Percentiles rank a stretch among this genome's conserved stretches.
phyloP scores from a whole-genome alignment of 2,797 vertebrate species.

The Adrianichthys oophorus region DNA sequence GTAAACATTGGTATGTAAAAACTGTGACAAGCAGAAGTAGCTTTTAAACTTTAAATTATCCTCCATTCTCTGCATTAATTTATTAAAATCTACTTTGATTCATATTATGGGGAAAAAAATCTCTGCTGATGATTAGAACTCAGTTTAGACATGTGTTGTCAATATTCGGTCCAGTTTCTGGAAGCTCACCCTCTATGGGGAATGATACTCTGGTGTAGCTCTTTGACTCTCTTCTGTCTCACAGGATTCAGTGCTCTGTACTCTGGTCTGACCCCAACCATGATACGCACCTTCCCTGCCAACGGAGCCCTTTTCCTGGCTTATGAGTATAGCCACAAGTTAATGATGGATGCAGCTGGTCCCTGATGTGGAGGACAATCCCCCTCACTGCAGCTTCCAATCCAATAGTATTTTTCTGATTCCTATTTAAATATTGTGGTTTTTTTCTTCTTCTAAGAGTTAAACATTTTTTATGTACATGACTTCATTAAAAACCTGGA shows the following conservation, averaged over 20 bases:
- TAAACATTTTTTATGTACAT: no score
- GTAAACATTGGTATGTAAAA: no score
- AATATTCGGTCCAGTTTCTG: background rate
- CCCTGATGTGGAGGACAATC: constrained; percentile 27
- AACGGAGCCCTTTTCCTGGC: constrained; percentile 90
- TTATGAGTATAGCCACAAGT: constrained; percentile 87
- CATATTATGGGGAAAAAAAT: no score
- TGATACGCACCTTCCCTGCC: constrained; percentile 92
- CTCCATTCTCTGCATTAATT: no score
- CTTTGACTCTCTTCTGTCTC: constrained; percentile 15
- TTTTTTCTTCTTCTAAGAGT: no score
- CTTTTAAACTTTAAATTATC: no score
- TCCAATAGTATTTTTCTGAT: background rate
- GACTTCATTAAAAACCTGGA: no score
- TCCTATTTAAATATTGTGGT: no score
- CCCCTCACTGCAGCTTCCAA: background rate
- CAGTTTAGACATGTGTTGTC: constrained; percentile 1
- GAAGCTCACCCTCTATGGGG: constrained; percentile 4
- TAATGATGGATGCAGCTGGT: constrained; percentile 86
- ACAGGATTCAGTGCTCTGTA: constrained; percentile 87
- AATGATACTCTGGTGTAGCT: background rate
- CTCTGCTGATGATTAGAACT: background rate
- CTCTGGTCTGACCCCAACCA: constrained; percentile 90
- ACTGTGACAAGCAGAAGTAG: no score
- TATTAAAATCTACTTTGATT: no score